phyloP scores from a whole-genome alignment of 1,140 invertebrate species.

The Brachionus paranguensis region DNA sequence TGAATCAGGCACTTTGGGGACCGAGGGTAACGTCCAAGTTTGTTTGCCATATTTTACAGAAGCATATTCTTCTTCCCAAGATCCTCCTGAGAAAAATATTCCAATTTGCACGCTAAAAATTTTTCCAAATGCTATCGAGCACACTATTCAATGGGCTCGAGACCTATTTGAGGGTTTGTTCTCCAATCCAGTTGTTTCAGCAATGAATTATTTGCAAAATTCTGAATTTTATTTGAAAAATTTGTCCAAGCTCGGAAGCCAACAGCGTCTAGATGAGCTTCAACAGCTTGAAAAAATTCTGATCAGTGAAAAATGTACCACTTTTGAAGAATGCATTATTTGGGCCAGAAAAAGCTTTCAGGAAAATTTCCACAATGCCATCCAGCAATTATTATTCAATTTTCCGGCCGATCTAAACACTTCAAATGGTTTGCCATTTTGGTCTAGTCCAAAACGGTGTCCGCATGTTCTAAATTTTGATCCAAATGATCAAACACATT shows the following conservation, averaged over 20 bases:
- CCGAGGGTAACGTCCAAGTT: slow-evolving; percentile 94
- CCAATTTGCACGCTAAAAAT: slow-evolving; percentile 98
- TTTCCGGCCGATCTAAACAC: slow-evolving; percentile 85
- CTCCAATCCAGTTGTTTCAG: slow-evolving; percentile 79
- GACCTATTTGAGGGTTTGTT: slow-evolving; percentile 94
- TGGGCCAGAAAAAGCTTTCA: slow-evolving; percentile 89
- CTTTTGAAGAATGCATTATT: slow-evolving; percentile 76
- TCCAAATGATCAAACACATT: slow-evolving; percentile 61
- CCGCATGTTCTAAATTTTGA: slow-evolving; percentile 66
- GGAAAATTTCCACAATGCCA: slow-evolving; percentile 87
- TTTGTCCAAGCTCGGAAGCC: slow-evolving; percentile 76
- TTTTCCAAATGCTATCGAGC: slow-evolving; percentile 98
- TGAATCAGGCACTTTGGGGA: slow-evolving; percentile 93
- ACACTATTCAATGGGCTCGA: slow-evolving; percentile 94
- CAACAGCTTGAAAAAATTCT: slow-evolving; percentile 81
- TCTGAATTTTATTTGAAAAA: slow-evolving; percentile 60
- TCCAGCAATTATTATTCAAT: slow-evolving; percentile 89
- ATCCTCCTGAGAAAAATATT: slow-evolving; percentile 95
- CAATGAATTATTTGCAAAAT: slow-evolving; percentile 76
- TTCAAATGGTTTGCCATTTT: slow-evolving; percentile 82
- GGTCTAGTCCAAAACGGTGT: slow-evolving; percentile 96
- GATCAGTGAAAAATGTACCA: slow-evolving; percentile 73
- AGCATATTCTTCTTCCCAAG: slow-evolving; percentile 93
- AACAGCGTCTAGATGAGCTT: slow-evolving; percentile 76
- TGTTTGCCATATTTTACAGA: slow-evolving; percentile 85